These are phyloP conservation scores for Seriola rivoliana DNA, from an alignment of 2,113 vertebrate genomes.

Conservation along the genomic window DNA sequence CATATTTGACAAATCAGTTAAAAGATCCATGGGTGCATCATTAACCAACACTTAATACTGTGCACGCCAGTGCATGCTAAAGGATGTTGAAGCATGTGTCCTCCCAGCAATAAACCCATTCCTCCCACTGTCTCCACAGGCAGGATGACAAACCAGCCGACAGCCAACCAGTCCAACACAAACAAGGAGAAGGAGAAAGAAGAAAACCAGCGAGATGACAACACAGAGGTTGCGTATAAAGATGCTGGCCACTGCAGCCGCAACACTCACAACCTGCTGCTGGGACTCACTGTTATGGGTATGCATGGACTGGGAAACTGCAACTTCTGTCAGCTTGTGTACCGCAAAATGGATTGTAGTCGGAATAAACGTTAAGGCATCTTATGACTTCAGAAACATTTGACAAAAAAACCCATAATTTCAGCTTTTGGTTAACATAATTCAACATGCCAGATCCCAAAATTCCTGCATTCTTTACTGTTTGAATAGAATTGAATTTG, in stretches of 20 bases:
- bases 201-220: slow-evolving; percentile 71
- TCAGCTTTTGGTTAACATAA: background rate
- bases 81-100: background rate
- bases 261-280: slow-evolving; percentile 83
- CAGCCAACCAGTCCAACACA: slow-evolving; percentile 76
- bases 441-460: background rate
- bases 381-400: background rate
- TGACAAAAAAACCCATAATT: background rate
- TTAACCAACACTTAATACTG: background rate
- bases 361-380: background rate
- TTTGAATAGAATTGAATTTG: background rate
- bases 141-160: slow-evolving; percentile 84
- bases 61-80: background rate
- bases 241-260: slow-evolving; percentile 81
- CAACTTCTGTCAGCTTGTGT: background rate
- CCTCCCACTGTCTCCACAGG: slow-evolving; percentile 53
- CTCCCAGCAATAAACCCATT: background rate
- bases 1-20: slow-evolving; percentile 8
- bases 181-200: slow-evolving; percentile 74
- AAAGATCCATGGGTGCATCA: background rate
- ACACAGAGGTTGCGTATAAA: slow-evolving; percentile 70
- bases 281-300: slow-evolving; percentile 87
- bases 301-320: background rate
- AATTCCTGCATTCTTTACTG: background rate
- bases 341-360: background rate